Percentiles rank a stretch among this genome's conserved stretches.
phyloP scores from a whole-genome alignment of 2,888 invertebrate species.

The Nycteola revayana region DNA sequence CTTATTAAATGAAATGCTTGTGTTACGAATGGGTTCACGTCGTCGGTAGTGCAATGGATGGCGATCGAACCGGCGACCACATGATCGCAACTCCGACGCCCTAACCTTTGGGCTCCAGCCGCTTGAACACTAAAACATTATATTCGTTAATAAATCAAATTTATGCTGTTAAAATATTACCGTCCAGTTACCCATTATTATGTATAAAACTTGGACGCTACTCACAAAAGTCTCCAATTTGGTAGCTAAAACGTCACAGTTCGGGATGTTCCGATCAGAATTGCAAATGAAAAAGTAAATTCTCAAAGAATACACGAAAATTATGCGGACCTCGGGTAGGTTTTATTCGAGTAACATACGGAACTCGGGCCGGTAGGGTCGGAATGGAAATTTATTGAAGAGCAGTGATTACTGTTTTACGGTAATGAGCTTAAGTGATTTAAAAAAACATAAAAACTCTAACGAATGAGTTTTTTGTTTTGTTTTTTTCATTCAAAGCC shows the following conservation, averaged over 20 bases:
- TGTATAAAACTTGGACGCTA: constrained; percentile 31
- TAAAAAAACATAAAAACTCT: constrained; percentile 3
- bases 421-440: constrained; percentile 27
- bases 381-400: constrained; percentile 42
- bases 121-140: too few species aligned
- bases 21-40: too few species aligned
- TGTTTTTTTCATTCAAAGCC: too few species aligned
- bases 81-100: too few species aligned
- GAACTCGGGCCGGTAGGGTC: constrained; percentile 33
- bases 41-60: too few species aligned
- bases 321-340: constrained; percentile 55
- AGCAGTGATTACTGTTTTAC: constrained; percentile 31
- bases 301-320: constrained; percentile 67
- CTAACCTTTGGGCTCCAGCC: too few species aligned
- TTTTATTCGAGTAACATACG: constrained; percentile 49
- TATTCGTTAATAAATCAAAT: too few species aligned
- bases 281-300: constrained; percentile 65
- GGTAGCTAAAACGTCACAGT: constrained; percentile 32
- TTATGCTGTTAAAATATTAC: too few species aligned
- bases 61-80: too few species aligned
- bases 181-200: too few species aligned
- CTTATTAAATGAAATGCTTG: too few species aligned
- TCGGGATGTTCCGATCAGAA: constrained; percentile 48
- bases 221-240: constrained; percentile 36
- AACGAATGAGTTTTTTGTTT: too few species aligned